A percentile compares a stretch with the other conserved stretches of the same genome.
phyloP scores from a whole-genome alignment of 2,888 invertebrate species.

The Eilema sororculum region DNA sequence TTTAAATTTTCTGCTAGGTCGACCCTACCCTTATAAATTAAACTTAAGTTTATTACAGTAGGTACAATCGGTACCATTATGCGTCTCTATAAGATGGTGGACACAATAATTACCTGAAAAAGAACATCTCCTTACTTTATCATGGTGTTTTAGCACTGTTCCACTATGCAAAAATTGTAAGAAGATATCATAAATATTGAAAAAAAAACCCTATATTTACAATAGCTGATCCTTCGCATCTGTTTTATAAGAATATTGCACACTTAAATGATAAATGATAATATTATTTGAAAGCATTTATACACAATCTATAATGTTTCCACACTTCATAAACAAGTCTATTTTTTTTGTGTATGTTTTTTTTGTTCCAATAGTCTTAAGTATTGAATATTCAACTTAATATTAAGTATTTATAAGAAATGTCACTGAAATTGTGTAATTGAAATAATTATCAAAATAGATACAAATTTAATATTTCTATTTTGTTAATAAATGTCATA shows the following conservation, averaged over 20 bases:
- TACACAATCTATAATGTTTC: neutral
- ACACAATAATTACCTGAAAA: too few species aligned
- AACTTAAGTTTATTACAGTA: too few species aligned
- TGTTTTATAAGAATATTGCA: neutral
- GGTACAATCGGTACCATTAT: too few species aligned
- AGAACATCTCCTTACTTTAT: too few species aligned
- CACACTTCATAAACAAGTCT: neutral
- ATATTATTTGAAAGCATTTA: slow-evolving; percentile 4
- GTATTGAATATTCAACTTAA: neutral
- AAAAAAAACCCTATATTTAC: too few species aligned
- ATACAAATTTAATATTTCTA: neutral
- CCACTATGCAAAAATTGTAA: too few species aligned
- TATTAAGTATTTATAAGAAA: neutral
- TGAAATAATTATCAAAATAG: neutral
- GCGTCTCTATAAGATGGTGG: too few species aligned
- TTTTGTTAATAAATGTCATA: neutral
- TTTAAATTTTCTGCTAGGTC: too few species aligned
- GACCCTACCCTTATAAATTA: too few species aligned
- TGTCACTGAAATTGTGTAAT: neutral
- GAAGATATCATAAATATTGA: too few species aligned
- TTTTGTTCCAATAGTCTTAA: neutral
- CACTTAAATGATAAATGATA: neutral
- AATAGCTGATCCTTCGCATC: neutral
- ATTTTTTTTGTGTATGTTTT: neutral
- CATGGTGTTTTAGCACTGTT: too few species aligned